These are phyloP conservation scores for Tapirus terrestris DNA, from an alignment of 2,113 vertebrate species.

Conservation along the genomic window DNA sequence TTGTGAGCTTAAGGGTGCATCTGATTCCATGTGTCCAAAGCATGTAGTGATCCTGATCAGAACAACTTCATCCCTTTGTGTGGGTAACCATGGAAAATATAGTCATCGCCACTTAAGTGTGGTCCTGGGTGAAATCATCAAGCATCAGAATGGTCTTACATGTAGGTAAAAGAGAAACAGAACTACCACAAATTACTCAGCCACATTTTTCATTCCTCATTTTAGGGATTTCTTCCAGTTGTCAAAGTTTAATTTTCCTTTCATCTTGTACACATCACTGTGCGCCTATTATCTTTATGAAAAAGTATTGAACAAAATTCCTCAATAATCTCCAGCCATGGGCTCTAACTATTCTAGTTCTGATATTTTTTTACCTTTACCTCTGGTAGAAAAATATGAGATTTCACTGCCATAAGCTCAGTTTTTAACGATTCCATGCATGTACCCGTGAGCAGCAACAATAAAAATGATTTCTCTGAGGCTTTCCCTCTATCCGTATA, in stretches of 20 bases:
- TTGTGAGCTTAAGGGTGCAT: constrained; percentile 11
- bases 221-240: constrained; percentile 30
- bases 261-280: not conserved
- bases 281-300: not conserved
- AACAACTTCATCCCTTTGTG: constrained; percentile 23
- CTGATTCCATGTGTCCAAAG: constrained; percentile 57
- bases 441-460: not conserved
- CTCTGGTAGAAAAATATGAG: constrained; percentile 18
- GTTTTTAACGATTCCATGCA: not conserved
- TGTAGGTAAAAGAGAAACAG: constrained; percentile 37
- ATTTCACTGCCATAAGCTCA: not conserved
- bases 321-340: not conserved
- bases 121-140: constrained; percentile 18
- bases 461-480: not conserved
- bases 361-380: not conserved
- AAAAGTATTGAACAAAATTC: not conserved
- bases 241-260: constrained; percentile 11
- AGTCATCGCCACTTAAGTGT: not conserved
- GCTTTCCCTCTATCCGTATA: not conserved
- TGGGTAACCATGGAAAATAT: constrained; percentile 62
- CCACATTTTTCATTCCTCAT: constrained; percentile 45
- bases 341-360: not conserved
- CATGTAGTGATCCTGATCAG: constrained; percentile 57
- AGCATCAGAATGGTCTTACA: constrained; percentile 48
- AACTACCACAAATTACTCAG: constrained; percentile 3